Conservation (phyloP, 1,140 invertebrate genomes). For the Hycleus phaleratus region DNA sequence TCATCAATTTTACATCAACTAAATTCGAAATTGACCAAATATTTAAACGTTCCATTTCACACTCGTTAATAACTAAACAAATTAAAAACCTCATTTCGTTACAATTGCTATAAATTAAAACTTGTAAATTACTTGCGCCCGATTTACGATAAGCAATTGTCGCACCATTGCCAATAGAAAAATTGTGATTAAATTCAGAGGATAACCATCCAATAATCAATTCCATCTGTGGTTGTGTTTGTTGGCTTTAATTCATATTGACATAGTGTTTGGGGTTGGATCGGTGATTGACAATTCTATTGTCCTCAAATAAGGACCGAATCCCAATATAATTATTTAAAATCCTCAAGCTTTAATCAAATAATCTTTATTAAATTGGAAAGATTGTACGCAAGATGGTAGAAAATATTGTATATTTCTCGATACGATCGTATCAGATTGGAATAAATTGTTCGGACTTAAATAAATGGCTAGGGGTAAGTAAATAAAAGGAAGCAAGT, state of each 20-base stretch:
- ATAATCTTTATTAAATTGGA: too few relatives aligned
- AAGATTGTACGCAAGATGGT: too few relatives aligned
- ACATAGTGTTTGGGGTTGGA: slow-evolving; percentile 11
- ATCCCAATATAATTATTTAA: too few relatives aligned
- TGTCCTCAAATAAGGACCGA: background rate
- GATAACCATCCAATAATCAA: too few relatives aligned
- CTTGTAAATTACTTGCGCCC: slow-evolving; percentile 29
- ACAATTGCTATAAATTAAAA: slow-evolving; percentile 25
- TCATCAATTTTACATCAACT: slow-evolving; percentile 1
- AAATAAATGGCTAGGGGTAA: slow-evolving; percentile 16
- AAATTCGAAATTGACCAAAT: slow-evolving; percentile 25
- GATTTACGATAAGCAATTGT: slow-evolving; percentile 28
- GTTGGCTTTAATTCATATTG: slow-evolving; percentile 27
- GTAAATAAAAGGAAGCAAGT: slow-evolving; percentile 30
- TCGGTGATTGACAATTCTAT: slow-evolving; percentile 11
- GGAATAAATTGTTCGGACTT: too few relatives aligned
- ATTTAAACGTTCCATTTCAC: slow-evolving; percentile 19
- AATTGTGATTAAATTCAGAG: slow-evolving; percentile 30
- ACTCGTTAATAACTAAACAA: slow-evolving; percentile 20
- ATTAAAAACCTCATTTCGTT: slow-evolving; percentile 26
- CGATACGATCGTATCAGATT: too few relatives aligned
- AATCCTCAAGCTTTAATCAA: too few relatives aligned
- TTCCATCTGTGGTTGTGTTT: slow-evolving; percentile 18
- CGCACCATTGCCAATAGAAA: slow-evolving; percentile 10
- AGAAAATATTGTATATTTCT: too few relatives aligned